A percentile compares a stretch with the other conserved stretches of the same genome.
These are phyloP conservation scores for Genyomyrus donnyi DNA, from an alignment of 2,113 vertebrate species.

Conservation along the genomic window DNA sequence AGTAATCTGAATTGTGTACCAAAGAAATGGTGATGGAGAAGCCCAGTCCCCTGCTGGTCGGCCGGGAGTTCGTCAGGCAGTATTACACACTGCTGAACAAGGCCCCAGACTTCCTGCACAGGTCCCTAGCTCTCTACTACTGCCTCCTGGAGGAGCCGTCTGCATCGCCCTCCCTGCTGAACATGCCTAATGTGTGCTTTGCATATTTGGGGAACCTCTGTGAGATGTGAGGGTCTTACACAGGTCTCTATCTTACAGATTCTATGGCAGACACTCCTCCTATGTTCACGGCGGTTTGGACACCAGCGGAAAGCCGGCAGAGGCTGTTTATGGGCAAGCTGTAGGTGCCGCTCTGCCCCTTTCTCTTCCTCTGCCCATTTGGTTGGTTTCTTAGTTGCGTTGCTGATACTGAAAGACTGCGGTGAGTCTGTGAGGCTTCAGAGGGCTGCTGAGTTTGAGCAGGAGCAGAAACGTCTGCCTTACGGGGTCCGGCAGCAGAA, in stretches of 20 bases:
- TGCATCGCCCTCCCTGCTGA: background rate
- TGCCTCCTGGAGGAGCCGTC: background rate
- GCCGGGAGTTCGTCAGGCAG: constrained; percentile 98
- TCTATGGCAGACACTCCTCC: constrained; percentile 94
- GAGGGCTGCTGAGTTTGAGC: background rate
- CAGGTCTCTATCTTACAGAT: constrained; percentile 56
- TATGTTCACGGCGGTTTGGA: constrained; percentile 94
- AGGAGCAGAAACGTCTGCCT: background rate
- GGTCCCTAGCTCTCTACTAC: constrained; percentile 58
- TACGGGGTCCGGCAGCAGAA: background rate
- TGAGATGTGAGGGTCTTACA: background rate
- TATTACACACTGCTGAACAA: constrained; percentile 99
- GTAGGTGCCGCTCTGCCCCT: constrained; percentile 59
- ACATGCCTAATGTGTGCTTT: background rate
- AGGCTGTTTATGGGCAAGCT: constrained; percentile 94
- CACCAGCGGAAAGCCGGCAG: constrained; percentile 82
- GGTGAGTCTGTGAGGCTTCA: too few species aligned
- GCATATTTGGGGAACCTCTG: background rate
- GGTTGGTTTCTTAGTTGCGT: background rate
- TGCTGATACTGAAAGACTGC: too few species aligned
- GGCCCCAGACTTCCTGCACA: constrained; percentile 97
- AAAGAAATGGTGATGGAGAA: constrained; percentile 25
- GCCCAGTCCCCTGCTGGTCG: constrained; percentile 92
- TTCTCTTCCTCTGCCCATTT: background rate
- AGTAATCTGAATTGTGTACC: constrained; percentile 20